Evolutionary conservation across 1,140 invertebrate genomes (phyloP).

Genomic region (Eumeta japonica): DNA sequence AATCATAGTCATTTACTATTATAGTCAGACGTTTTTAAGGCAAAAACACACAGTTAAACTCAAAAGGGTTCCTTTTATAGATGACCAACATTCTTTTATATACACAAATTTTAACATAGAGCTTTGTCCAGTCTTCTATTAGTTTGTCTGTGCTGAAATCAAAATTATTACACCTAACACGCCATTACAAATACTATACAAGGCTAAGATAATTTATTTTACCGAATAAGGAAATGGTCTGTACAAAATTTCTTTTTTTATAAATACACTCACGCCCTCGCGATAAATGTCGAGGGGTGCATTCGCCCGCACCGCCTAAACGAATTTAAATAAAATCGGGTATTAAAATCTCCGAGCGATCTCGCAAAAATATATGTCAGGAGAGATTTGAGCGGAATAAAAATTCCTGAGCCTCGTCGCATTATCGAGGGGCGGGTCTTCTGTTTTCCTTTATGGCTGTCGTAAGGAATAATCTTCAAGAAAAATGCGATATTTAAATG

Average conservation of each 20-base stretch:
- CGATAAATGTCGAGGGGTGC: conserved; percentile 46
- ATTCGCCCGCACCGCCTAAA: conserved; percentile 41
- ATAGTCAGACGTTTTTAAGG: no score
- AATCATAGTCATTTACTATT: no score
- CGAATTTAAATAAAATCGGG: conserved; percentile 55
- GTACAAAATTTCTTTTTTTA: conserved; percentile 26
- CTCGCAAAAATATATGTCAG: conserved; percentile 52
- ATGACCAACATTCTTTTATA: no score
- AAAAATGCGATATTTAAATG: conserved; percentile 61
- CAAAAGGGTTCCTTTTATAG: no score
- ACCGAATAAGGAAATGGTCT: no score
- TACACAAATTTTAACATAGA: no score
- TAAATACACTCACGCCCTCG: conserved; percentile 42
- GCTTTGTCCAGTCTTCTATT: no score
- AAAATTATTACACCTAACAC: no score
- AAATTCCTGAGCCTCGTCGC: conserved; percentile 56
- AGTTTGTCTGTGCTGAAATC: no score
- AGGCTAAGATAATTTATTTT: no score
- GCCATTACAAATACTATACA: no score
- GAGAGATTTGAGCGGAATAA: conserved; percentile 55
- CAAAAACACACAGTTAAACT: no score
- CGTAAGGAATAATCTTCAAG: conserved; percentile 58
- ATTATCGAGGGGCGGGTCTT: conserved; percentile 52
- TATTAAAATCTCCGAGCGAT: conserved; percentile 53
- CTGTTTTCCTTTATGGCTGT: conserved; percentile 59